Conservation (phyloP, 2,113 vertebrate species). For the Zosterops lateralis region DNA sequence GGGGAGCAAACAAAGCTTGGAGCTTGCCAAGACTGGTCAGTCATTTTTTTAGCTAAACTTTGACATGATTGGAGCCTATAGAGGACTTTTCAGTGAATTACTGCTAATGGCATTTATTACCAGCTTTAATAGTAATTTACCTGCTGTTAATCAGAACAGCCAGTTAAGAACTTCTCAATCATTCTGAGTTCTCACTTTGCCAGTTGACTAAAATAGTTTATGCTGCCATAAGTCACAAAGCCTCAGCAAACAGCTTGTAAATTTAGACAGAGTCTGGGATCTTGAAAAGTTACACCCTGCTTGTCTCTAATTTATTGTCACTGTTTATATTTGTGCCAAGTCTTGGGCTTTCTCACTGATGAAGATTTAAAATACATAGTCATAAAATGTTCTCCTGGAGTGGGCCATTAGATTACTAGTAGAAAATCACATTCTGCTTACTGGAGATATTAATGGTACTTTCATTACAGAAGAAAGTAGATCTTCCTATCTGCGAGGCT, state of each 20-base stretch:
- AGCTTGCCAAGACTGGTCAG: constrained; percentile 6
- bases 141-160: constrained; percentile 58
- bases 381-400: constrained; percentile 37
- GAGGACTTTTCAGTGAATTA: constrained; percentile 51
- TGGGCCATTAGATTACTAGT: neutral
- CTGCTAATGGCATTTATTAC: constrained; percentile 58
- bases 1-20: neutral
- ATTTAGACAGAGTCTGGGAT: constrained; percentile 46
- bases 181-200: constrained; percentile 56
- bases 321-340: constrained; percentile 66
- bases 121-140: constrained; percentile 61
- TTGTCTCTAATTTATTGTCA: constrained; percentile 60
- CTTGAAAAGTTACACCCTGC: constrained; percentile 14
- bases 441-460: neutral
- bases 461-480: neutral
- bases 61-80: neutral
- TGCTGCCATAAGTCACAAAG: constrained; percentile 57
- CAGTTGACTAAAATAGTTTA: constrained; percentile 71
- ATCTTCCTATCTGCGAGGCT: neutral
- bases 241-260: constrained; percentile 66
- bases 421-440: neutral
- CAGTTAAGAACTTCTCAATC: constrained; percentile 61
- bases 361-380: constrained; percentile 60
- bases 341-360: constrained; percentile 32
- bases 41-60: constrained; percentile 34